Conservation (phyloP, 2,888 invertebrate species). For the Sepiola atlantica region DNA sequence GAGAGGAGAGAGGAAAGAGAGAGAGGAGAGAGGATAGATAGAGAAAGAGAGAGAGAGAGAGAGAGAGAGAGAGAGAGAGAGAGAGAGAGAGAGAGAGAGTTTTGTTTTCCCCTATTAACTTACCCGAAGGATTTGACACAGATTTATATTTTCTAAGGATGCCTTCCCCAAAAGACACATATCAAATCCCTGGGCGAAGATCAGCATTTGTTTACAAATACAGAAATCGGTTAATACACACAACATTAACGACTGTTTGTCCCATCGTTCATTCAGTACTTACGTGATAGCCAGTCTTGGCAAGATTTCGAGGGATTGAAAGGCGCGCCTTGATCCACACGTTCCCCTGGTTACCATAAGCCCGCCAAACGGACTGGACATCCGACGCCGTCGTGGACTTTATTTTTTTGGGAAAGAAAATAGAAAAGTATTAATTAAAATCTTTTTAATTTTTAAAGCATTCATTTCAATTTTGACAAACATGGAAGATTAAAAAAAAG, state of each 20-base stretch:
- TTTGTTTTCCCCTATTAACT: not conserved
- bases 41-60: constrained; percentile 50
- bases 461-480: not conserved
- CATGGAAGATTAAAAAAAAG: too few relatives aligned
- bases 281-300: constrained; percentile 70
- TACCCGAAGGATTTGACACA: not conserved
- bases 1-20: constrained; percentile 46
- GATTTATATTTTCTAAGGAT: not conserved
- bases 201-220: not conserved
- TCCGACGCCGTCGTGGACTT: not conserved
- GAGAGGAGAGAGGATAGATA: not conserved
- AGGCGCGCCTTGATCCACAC: constrained; percentile 70
- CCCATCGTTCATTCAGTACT: not conserved
- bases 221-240: not conserved
- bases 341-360: constrained; percentile 73
- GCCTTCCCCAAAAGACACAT: not conserved
- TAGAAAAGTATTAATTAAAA: not conserved
- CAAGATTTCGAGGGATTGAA: constrained; percentile 65
- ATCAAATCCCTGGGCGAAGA: not conserved
- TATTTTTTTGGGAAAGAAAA: not conserved
- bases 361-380: constrained; percentile 66
- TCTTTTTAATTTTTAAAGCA: not conserved
- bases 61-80: constrained; percentile 49
- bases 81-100: not conserved
- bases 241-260: not conserved